Conservation (phyloP, 2,797 vertebrate genomes). For the Miichthys miiuy region DNA sequence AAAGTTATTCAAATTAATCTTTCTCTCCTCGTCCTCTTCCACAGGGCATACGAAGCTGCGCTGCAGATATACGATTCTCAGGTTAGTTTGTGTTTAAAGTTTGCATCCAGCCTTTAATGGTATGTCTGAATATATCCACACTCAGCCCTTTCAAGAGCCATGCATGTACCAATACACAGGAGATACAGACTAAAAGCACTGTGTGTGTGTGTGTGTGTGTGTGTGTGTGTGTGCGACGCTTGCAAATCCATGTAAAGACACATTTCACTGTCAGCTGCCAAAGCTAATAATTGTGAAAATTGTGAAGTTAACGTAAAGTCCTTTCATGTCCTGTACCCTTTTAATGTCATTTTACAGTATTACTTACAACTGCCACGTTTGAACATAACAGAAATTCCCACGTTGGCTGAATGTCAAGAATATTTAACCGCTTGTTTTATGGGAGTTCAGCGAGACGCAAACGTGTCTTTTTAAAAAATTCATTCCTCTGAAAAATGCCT, state of each 20-base stretch:
- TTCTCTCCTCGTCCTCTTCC: constrained; percentile 47
- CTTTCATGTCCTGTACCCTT: constrained; percentile 21
- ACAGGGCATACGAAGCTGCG: constrained; percentile 92
- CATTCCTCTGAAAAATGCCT: background rate
- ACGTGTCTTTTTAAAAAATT: background rate
- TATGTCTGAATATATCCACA: constrained; percentile 1
- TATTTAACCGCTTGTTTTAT: constrained; percentile 29
- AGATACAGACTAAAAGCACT: constrained; percentile 55
- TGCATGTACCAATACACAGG: background rate
- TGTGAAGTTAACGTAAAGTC: constrained; percentile 7
- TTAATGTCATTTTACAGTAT: constrained; percentile 39
- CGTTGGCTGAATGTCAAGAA: constrained; percentile 38
- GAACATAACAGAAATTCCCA: constrained; percentile 28
- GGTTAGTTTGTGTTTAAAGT: constrained; percentile 83
- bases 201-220: background rate
- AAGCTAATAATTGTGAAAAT: constrained; percentile 35
- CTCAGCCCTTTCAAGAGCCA: background rate
- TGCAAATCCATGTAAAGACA: constrained; percentile 31
- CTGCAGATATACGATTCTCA: constrained; percentile 90
- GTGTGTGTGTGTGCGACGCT: constrained; percentile 18
- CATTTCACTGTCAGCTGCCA: constrained; percentile 32
- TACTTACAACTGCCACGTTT: constrained; percentile 5
- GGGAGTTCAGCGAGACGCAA: constrained; percentile 17
- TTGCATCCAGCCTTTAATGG: constrained; percentile 14
- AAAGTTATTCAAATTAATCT: constrained; percentile 38